Evolutionary conservation across 2,113 vertebrate genomes (phyloP).

Genomic region (Neodon shergylaensis): DNA sequence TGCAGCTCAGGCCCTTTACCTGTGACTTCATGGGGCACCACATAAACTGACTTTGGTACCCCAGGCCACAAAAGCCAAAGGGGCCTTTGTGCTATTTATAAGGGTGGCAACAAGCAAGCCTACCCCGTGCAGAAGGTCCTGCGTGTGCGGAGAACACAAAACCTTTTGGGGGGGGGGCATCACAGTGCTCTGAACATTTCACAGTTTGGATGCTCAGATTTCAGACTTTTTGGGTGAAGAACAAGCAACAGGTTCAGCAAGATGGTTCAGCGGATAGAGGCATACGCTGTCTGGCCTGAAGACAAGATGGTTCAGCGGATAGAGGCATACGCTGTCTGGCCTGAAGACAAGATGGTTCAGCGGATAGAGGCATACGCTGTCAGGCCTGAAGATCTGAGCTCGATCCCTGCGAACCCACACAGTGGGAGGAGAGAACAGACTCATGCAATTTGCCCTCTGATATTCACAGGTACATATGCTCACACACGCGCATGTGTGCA

Average conservation of each 20-base stretch:
- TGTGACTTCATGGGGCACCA: background rate
- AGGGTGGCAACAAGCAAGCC: background rate
- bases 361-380: background rate
- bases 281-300: background rate
- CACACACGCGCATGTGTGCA: background rate
- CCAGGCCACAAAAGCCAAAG: constrained; percentile 51
- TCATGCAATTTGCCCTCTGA: background rate
- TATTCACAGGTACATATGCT: background rate
- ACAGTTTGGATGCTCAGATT: background rate
- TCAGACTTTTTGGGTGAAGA: background rate
- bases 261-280: background rate
- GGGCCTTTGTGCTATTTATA: constrained; percentile 1
- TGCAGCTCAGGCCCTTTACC: constrained; percentile 2
- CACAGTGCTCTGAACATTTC: too few relatives aligned
- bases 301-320: background rate
- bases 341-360: background rate
- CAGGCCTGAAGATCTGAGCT: background rate
- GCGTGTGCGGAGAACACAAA: background rate
- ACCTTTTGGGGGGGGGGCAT: background rate
- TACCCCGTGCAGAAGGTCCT: background rate
- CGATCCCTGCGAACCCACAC: too few relatives aligned
- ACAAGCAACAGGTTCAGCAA: background rate
- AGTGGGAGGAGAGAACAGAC: background rate
- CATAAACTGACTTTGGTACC: background rate
- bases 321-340: background rate